Conservation (phyloP, 2,113 vertebrate species). For the Microtus ochrogaster region DNA sequence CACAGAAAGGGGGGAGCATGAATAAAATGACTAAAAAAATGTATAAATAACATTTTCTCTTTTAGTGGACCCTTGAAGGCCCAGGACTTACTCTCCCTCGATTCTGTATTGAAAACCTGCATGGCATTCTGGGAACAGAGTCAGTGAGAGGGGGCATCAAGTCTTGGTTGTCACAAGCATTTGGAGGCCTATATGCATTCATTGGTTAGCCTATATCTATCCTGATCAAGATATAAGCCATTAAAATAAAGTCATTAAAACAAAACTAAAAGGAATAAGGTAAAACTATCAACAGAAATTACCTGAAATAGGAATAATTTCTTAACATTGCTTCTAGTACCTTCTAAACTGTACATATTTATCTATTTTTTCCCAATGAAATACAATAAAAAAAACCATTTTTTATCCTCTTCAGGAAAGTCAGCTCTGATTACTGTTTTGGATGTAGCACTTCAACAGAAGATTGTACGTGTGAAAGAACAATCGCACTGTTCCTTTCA, state of each 20-base stretch:
- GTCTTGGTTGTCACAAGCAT: neutral
- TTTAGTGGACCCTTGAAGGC: neutral
- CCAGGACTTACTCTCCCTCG: neutral
- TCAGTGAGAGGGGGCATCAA: neutral
- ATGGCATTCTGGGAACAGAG: neutral
- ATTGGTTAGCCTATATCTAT: neutral
- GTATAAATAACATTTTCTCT: neutral
- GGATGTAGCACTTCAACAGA: neutral
- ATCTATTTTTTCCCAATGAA: neutral
- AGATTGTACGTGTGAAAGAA: neutral
- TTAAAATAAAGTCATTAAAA: neutral
- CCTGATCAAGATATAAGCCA: neutral
- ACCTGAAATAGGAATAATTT: neutral
- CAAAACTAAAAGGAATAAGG: neutral
- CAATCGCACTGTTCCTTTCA: neutral
- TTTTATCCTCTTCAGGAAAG: neutral
- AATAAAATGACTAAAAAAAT: neutral
- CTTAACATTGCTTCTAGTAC: neutral
- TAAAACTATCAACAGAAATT: neutral
- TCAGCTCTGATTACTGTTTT: neutral
- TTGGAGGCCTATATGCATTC: neutral
- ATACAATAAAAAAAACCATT: neutral
- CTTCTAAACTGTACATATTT: neutral
- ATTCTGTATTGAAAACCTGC: neutral
- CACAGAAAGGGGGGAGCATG: neutral